These are phyloP conservation scores for Alloscopus bannaensis DNA, from an alignment of 2,888 invertebrate species.

Conservation along the genomic window DNA sequence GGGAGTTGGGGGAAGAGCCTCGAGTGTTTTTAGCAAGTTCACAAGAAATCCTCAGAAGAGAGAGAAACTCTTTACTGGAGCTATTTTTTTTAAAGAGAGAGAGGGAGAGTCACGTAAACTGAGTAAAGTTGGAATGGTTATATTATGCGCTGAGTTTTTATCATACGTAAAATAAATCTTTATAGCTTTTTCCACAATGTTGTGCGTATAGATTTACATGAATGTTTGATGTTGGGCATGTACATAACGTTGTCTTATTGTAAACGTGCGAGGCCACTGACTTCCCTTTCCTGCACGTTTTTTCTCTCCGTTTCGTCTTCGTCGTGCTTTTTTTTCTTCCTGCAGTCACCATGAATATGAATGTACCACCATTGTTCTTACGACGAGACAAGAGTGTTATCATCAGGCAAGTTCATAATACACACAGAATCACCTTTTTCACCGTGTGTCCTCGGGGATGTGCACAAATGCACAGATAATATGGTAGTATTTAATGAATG, in stretches of 20 bases:
- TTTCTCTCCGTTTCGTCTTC: slow-evolving; percentile 4
- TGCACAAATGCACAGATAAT: too few species aligned
- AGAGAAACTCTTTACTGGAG: slow-evolving; percentile 21
- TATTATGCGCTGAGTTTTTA: too few species aligned
- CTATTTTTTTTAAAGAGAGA: not conserved
- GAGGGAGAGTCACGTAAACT: not conserved
- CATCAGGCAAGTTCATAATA: slow-evolving; percentile 26
- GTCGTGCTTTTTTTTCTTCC: too few species aligned
- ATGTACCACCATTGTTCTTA: not conserved
- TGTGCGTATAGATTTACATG: not conserved
- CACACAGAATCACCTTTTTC: slow-evolving; percentile 35
- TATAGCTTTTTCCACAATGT: not conserved
- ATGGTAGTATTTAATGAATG: too few species aligned
- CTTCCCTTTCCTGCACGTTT: slow-evolving; percentile 50
- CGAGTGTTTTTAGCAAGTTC: slow-evolving; percentile 33
- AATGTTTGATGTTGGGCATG: slow-evolving; percentile 4
- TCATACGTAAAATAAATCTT: too few species aligned
- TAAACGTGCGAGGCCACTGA: slow-evolving; percentile 54
- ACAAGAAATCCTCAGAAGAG: slow-evolving; percentile 24
- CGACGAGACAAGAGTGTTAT: slow-evolving; percentile 29
- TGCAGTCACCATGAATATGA: slow-evolving; percentile 6
- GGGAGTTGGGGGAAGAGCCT: slow-evolving; percentile 8
- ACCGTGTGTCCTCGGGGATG: slow-evolving; percentile 46
- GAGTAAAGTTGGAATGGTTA: not conserved
- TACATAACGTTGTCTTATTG: not conserved